Base-by-base conservation (phyloP, 1,140 invertebrate genomes). In the Cydia splendana region DNA sequence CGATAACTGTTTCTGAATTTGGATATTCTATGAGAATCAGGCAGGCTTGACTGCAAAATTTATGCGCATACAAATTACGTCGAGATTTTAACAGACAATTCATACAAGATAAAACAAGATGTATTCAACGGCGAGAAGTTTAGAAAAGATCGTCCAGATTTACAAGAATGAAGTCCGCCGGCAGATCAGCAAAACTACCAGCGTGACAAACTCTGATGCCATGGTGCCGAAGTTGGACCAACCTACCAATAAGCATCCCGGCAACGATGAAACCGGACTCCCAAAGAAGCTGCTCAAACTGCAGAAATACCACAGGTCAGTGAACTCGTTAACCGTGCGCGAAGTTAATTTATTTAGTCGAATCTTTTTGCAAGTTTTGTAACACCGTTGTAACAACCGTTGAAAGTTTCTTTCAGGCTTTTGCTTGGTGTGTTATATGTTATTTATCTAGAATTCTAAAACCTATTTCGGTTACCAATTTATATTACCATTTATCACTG, bases 151-250 rank as follows among this genome's bases (percentile, higher is more conserved):
- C 76, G 75, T 90, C 45, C 88, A 87, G 88, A 86, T 86, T 77
- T 94, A 88, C 87, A 91, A 87, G 87, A 91, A 91, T 85, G 94
- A 90, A 84, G 79, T 94, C 76, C 88, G 90, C 78, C 90, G 94
- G 75, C 90, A 91, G 67, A 94, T 95, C 76, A 94, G 94, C 86
- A 94, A 94, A 87, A 94, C 94, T 0, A 93, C 93, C 15, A 94
- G 91, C 77, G 93, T 93, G 30, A 93, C 93, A n/a, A 94, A 95
- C 81, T 94, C 94, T n/a, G 94, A 94, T 81, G 92, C 94, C 18
- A 94, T 95, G 87, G 88, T 91, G 12, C 88, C 90, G 5, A 88
- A 93, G 38, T 85, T 93, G 24, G 92, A 94, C 80, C 87, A 88
- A 81, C 79, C 83, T 57, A 77, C 80, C 67, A 81, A 79, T 62